Conservation (phyloP, 2,113 vertebrate genomes). For the Dipodomys stephensi region DNA sequence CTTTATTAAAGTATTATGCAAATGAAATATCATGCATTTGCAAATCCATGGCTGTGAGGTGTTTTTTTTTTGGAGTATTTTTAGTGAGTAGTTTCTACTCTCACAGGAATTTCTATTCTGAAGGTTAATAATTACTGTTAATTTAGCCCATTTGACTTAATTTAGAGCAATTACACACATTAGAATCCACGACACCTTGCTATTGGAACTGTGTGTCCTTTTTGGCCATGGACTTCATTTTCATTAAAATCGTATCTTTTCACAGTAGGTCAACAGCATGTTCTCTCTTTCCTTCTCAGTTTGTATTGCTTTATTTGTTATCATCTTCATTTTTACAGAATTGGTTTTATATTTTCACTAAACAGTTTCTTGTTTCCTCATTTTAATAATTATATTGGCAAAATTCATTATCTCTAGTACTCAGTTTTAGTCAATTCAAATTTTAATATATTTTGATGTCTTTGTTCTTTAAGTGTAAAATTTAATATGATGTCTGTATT, state of each 20-base stretch:
- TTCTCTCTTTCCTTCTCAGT: neutral
- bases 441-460: slow-evolving; percentile 73
- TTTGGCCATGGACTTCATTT: slow-evolving; percentile 15
- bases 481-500: slow-evolving; percentile 67
- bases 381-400: slow-evolving; percentile 53
- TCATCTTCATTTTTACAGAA: slow-evolving; percentile 41
- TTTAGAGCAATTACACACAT: slow-evolving; percentile 16
- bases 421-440: slow-evolving; percentile 60
- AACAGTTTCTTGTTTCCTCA: slow-evolving; percentile 34
- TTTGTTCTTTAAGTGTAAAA: slow-evolving; percentile 72
- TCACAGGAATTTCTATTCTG: neutral
- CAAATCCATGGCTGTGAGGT: neutral
- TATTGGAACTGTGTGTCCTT: neutral
- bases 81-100: neutral
- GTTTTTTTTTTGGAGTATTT: neutral
- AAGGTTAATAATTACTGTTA: slow-evolving; percentile 54
- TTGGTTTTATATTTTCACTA: slow-evolving; percentile 27
- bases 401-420: slow-evolving; percentile 46
- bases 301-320: neutral
- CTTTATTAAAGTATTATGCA: neutral
- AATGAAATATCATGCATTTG: neutral
- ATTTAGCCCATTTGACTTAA: neutral
- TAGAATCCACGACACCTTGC: neutral
- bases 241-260: slow-evolving; percentile 32
- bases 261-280: neutral